A percentile compares a stretch with the other conserved stretches of the same genome.
These are phyloP conservation scores for Drosophila navojoa DNA, from an alignment of 1,140 invertebrate genomes.

Conservation along the genomic window DNA sequence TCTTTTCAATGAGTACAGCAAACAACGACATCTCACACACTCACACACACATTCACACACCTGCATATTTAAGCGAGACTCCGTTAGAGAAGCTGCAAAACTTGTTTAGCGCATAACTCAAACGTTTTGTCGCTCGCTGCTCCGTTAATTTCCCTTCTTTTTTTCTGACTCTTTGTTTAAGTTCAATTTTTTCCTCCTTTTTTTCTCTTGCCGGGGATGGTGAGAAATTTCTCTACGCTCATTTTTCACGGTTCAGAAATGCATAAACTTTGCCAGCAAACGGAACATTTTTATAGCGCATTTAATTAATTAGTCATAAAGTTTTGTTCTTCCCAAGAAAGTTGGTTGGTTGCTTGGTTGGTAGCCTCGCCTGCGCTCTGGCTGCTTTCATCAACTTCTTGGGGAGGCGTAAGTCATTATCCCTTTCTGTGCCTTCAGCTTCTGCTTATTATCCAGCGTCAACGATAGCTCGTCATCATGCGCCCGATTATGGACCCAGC, in stretches of 20 bases:
- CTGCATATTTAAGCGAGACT: constrained; percentile 53
- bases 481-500: constrained; percentile 59
- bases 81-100: constrained; percentile 29
- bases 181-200: constrained; percentile 54
- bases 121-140: constrained; percentile 38
- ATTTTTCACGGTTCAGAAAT: constrained; percentile 49
- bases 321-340: constrained; percentile 67
- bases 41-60: constrained; percentile 5
- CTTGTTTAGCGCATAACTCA: constrained; percentile 46
- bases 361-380: constrained; percentile 16
- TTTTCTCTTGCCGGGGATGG: constrained; percentile 33
- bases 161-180: constrained; percentile 37
- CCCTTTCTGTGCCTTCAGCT: constrained; percentile 59
- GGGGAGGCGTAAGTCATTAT: constrained; percentile 61
- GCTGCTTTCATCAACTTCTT: constrained; percentile 54
- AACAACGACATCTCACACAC: constrained; percentile 4
- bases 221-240: constrained; percentile 17
- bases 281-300: constrained; percentile 77
- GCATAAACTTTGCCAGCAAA: constrained; percentile 48
- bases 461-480: constrained; percentile 55
- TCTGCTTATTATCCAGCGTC: constrained; percentile 67
- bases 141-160: constrained; percentile 20
- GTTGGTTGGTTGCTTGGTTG: constrained; percentile 13
- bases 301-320: constrained; percentile 83
- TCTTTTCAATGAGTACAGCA: not conserved